phyloP scores from a whole-genome alignment of 2,113 vertebrate genomes.

The Neodon shergylaensis region DNA sequence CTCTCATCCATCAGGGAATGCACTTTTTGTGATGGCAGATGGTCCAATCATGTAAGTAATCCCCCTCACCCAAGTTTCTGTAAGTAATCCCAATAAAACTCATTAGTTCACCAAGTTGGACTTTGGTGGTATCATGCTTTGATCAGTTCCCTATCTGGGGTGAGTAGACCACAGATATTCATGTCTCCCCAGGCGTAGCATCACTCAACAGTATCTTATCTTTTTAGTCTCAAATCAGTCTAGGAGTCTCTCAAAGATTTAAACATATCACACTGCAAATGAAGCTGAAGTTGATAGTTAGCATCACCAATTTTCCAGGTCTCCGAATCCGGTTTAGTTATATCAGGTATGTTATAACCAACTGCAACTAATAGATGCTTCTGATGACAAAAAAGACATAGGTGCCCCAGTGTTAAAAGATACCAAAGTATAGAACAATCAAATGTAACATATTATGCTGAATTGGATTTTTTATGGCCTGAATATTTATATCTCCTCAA shows the following conservation, averaged over 20 bases:
- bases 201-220: background rate
- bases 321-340: background rate
- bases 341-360: background rate
- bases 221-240: background rate
- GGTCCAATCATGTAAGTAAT: background rate
- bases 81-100: background rate
- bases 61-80: background rate
- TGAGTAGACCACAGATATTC: background rate
- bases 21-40: background rate
- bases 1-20: background rate
- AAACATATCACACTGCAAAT: background rate
- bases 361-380: background rate
- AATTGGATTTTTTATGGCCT: background rate
- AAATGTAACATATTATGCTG: background rate
- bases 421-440: background rate
- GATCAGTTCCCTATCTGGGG: background rate
- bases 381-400: background rate
- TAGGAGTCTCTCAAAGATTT: background rate
- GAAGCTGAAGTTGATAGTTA: background rate
- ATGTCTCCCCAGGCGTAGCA: background rate
- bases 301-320: background rate
- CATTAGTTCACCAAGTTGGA: background rate
- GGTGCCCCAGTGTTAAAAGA: background rate
- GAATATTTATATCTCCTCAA: background rate
- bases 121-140: background rate